phyloP scores from a whole-genome alignment of 2,113 vertebrate species.

The Lichenostomus cassidix region DNA sequence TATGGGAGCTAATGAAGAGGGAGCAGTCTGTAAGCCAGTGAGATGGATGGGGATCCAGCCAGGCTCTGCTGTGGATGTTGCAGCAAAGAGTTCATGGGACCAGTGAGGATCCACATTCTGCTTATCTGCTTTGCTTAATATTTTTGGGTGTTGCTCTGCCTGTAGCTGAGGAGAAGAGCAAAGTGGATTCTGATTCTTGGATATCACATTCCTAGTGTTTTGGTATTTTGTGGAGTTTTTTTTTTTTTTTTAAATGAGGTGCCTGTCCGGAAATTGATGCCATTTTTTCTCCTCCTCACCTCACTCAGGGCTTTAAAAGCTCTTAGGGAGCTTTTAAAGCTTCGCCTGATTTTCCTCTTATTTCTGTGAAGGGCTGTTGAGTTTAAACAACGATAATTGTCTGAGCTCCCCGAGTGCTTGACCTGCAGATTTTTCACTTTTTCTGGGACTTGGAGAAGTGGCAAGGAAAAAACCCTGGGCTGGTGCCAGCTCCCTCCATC shows the following conservation, averaged over 20 bases:
- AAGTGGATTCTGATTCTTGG: background rate
- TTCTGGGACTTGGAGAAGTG: background rate
- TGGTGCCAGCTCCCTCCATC: background rate
- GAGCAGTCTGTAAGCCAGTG: background rate
- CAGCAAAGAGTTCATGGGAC: background rate
- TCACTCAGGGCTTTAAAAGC: background rate
- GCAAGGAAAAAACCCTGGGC: background rate
- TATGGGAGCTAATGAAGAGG: conserved; percentile 24
- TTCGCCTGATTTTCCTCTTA: background rate
- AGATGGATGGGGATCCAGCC: background rate
- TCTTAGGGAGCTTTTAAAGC: background rate
- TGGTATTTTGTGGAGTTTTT: background rate
- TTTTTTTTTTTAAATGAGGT: background rate
- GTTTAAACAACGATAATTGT: background rate
- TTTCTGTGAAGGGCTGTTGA: conserved; percentile 11
- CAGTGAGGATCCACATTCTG: background rate
- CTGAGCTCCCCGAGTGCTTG: background rate
- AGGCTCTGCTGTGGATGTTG: background rate
- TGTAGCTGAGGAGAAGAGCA: background rate
- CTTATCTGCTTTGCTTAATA: background rate
- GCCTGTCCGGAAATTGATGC: background rate
- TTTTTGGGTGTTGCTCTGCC: background rate
- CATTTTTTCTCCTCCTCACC: background rate
- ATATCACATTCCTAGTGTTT: background rate
- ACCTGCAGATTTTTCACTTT: background rate